A percentile compares a stretch with the other conserved stretches of the same genome.
These are phyloP conservation scores for Drosophila oshimai DNA, from an alignment of 1,140 invertebrate genomes.

Conservation along the genomic window DNA sequence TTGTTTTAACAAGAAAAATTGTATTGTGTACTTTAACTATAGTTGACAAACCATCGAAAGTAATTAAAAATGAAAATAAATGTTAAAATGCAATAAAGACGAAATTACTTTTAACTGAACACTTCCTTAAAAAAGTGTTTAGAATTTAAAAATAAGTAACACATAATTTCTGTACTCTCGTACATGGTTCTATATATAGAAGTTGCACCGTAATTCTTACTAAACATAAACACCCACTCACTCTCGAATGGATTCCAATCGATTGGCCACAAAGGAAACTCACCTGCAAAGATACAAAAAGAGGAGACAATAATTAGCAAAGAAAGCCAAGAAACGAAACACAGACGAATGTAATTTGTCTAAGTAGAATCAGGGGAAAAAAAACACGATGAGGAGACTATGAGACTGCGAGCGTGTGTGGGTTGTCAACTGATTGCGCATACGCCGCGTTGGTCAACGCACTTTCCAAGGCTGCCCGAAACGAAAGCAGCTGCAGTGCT, in stretches of 20 bases:
- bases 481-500: slow-evolving; percentile 50
- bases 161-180: too few relatives aligned
- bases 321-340: not conserved
- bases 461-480: slow-evolving; percentile 61
- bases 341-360: slow-evolving; percentile 15
- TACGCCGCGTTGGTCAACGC: slow-evolving; percentile 72
- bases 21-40: too few relatives aligned
- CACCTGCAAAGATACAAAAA: slow-evolving; percentile 41
- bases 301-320: slow-evolving; percentile 36
- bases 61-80: too few relatives aligned
- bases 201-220: not conserved
- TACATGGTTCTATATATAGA: too few relatives aligned
- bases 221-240: not conserved
- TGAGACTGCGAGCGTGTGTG: slow-evolving; percentile 2
- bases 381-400: not conserved
- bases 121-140: too few relatives aligned
- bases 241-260: not conserved
- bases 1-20: too few relatives aligned
- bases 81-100: too few relatives aligned
- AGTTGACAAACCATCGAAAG: too few relatives aligned
- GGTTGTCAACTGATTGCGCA: slow-evolving; percentile 67
- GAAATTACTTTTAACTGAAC: too few relatives aligned
- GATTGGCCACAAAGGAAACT: slow-evolving; percentile 20
- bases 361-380: not conserved
- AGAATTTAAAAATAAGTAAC: too few relatives aligned